Percentiles rank a stretch among this genome's conserved stretches.
These are phyloP conservation scores for Protodeltote pygarga DNA, from an alignment of 2,888 invertebrate species.

Conservation along the genomic window DNA sequence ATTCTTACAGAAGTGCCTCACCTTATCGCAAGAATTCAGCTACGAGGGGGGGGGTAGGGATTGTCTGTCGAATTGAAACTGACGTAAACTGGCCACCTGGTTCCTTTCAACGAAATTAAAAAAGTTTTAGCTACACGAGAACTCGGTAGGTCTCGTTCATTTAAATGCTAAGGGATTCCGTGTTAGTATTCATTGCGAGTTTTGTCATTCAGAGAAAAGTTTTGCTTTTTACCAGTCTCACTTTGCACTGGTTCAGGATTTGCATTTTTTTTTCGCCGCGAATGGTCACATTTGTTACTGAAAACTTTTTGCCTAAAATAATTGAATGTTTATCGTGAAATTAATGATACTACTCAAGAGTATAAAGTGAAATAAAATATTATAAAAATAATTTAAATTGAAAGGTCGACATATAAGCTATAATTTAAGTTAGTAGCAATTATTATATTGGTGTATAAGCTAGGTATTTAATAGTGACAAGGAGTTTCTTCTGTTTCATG, in stretches of 20 bases:
- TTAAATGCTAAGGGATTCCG: slow-evolving; percentile 81
- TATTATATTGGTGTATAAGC: too few species aligned
- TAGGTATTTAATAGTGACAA: too few species aligned
- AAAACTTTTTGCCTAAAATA: slow-evolving; percentile 4
- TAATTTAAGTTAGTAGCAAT: too few species aligned
- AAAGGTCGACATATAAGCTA: too few species aligned
- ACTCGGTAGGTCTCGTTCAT: slow-evolving; percentile 76
- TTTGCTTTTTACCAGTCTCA: slow-evolving; percentile 65
- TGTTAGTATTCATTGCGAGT: slow-evolving; percentile 80
- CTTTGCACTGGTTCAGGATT: slow-evolving; percentile 53
- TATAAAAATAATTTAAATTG: too few species aligned
- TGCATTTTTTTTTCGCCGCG: slow-evolving; percentile 50
- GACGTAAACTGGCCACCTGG: slow-evolving; percentile 80
- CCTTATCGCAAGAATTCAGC: slow-evolving; percentile 67
- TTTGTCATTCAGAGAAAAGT: slow-evolving; percentile 78
- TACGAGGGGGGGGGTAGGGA: slow-evolving; percentile 51
- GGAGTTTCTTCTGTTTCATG: too few species aligned
- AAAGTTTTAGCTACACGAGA: slow-evolving; percentile 79
- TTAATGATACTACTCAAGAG: not conserved
- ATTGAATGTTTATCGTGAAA: not conserved
- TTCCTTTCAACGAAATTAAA: slow-evolving; percentile 82
- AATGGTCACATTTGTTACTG: slow-evolving; percentile 17
- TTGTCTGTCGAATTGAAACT: slow-evolving; percentile 75
- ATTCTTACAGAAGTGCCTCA: slow-evolving; percentile 54
- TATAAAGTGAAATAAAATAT: too few species aligned